Evolutionary conservation across 1,140 invertebrate genomes (phyloP).

Genomic region (Solenopsis fugax): DNA sequence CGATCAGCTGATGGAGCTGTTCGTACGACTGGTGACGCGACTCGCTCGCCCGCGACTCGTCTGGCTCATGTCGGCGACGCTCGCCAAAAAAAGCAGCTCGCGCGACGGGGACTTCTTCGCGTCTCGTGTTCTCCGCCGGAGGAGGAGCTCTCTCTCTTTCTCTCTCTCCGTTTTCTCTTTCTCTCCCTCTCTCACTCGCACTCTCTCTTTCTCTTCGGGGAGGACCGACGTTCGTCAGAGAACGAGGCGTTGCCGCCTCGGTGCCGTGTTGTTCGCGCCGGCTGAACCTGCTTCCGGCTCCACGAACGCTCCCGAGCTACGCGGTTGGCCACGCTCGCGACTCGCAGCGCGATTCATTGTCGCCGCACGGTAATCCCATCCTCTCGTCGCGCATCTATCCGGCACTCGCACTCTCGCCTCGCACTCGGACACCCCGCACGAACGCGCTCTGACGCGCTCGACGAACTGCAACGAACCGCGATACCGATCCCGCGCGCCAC

Average conservation of each 20-base stretch:
- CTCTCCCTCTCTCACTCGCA: not conserved
- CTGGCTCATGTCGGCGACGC: constrained; percentile 54
- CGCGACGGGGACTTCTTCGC: constrained; percentile 1
- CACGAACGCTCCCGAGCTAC: constrained; percentile 35
- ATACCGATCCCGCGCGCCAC: not conserved
- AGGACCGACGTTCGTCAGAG: constrained; percentile 49
- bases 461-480: not conserved
- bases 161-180: not conserved
- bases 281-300: constrained; percentile 25
- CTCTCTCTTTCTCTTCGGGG: not conserved
- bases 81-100: constrained; percentile 44
- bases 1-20: constrained; percentile 72
- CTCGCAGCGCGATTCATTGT: constrained; percentile 43
- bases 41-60: constrained; percentile 14
- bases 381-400: constrained; percentile 58
- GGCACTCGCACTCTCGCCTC: not conserved
- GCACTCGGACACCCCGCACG: not conserved
- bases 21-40: constrained; percentile 33
- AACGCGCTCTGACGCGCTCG: constrained; percentile 27
- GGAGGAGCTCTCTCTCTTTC: not conserved
- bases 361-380: constrained; percentile 60
- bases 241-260: constrained; percentile 55
- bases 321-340: constrained; percentile 35
- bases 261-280: constrained; percentile 38
- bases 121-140: not conserved